Conservation (phyloP, 1,140 invertebrate genomes). For the Macrosteles quadrilineatus region DNA sequence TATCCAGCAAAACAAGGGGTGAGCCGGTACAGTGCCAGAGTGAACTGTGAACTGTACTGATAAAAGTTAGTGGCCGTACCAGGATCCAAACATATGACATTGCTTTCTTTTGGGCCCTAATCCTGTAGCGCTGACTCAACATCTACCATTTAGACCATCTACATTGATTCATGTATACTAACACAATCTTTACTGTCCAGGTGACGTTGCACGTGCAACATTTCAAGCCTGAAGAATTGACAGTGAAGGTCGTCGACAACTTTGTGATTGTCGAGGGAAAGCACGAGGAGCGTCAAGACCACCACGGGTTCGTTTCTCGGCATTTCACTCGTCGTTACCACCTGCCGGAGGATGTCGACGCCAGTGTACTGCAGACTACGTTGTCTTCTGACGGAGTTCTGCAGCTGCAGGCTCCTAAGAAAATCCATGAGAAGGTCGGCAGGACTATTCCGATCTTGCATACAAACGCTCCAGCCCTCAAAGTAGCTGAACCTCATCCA, state of each 20-base stretch:
- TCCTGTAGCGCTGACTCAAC: too few species aligned
- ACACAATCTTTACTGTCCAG: conserved; percentile 47
- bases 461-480: too few species aligned
- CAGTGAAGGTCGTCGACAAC: conserved; percentile 68
- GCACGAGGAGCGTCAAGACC: conserved; percentile 65
- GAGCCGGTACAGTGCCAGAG: too few species aligned
- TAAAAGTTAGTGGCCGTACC: too few species aligned
- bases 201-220: conserved; percentile 72
- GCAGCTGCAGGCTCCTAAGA: conserved; percentile 60
- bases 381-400: conserved; percentile 66
- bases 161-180: too few species aligned
- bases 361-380: conserved; percentile 59
- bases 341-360: conserved; percentile 61
- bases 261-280: conserved; percentile 67
- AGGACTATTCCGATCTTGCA: too few species aligned
- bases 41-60: too few species aligned
- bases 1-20: too few species aligned
- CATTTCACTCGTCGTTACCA: conserved; percentile 67
- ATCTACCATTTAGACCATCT: too few species aligned
- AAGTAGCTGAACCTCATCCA: too few species aligned
- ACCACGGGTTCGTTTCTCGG: conserved; percentile 62
- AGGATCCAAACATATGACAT: too few species aligned
- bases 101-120: too few species aligned
- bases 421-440: background rate
- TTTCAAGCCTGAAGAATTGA: conserved; percentile 79